phyloP scores from a whole-genome alignment of 2,797 vertebrate genomes.

The Paguma larvata region DNA sequence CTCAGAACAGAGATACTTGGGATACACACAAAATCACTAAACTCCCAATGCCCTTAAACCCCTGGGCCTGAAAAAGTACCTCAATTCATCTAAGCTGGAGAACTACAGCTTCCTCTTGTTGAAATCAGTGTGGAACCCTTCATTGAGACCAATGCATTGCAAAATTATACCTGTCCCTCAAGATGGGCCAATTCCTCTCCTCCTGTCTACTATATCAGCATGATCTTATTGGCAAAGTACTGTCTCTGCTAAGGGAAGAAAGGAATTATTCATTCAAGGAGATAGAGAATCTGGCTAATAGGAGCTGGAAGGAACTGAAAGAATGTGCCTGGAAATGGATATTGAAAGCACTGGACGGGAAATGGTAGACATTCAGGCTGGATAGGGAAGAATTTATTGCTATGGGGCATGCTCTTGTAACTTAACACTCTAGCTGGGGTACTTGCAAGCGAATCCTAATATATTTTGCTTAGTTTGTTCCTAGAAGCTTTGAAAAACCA shows the following conservation, averaged over 20 bases:
- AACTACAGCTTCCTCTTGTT: background rate
- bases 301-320: background rate
- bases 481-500: background rate
- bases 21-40: background rate
- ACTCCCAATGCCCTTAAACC: fast-evolving
- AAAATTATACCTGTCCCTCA: background rate
- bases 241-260: background rate
- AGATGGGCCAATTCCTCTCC: background rate
- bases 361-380: background rate
- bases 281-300: background rate
- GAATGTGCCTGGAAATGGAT: background rate
- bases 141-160: background rate
- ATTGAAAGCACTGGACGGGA: background rate
- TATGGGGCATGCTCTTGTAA: background rate
- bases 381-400: background rate
- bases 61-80: background rate
- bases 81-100: background rate
- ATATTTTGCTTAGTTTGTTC: background rate
- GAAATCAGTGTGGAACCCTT: background rate
- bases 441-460: background rate
- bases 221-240: background rate
- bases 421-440: background rate
- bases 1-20: background rate
- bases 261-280: background rate
- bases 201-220: background rate